phyloP scores from a whole-genome alignment of 2,113 vertebrate species.

The Aramus guarauna region DNA sequence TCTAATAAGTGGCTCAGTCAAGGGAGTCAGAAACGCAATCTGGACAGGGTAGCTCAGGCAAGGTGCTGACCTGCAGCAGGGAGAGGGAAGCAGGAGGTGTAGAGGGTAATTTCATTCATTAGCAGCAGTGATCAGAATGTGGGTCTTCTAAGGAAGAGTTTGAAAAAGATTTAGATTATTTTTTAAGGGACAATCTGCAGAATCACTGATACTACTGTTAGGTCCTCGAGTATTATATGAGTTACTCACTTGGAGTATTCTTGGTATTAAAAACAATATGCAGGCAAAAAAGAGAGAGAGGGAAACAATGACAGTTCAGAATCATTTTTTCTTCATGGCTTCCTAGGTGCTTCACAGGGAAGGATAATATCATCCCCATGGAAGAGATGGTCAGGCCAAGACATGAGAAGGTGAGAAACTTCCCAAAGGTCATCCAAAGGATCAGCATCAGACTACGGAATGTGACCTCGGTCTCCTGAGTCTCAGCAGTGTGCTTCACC shows the following conservation, averaged over 20 bases:
- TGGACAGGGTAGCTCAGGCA: neutral
- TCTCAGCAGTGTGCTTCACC: neutral
- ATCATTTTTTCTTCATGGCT: neutral
- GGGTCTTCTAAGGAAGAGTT: neutral
- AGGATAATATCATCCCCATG: neutral
- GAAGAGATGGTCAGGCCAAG: neutral
- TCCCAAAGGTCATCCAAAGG: neutral
- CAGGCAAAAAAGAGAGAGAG: neutral
- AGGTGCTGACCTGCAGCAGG: neutral
- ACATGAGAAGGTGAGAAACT: neutral
- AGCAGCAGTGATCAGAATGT: neutral
- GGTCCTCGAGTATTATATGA: neutral
- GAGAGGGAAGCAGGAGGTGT: neutral
- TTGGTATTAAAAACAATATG: neutral
- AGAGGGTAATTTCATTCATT: neutral
- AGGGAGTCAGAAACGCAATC: neutral
- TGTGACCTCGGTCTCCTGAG: neutral
- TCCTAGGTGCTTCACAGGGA: neutral
- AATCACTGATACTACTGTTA: neutral
- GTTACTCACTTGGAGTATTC: neutral
- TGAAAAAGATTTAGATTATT: neutral
- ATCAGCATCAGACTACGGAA: neutral
- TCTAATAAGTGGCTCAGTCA: neutral
- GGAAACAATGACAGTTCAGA: neutral
- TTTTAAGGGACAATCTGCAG: neutral